phyloP scores from a whole-genome alignment of 2,888 invertebrate species.

The Meiosimyza platycephala region DNA sequence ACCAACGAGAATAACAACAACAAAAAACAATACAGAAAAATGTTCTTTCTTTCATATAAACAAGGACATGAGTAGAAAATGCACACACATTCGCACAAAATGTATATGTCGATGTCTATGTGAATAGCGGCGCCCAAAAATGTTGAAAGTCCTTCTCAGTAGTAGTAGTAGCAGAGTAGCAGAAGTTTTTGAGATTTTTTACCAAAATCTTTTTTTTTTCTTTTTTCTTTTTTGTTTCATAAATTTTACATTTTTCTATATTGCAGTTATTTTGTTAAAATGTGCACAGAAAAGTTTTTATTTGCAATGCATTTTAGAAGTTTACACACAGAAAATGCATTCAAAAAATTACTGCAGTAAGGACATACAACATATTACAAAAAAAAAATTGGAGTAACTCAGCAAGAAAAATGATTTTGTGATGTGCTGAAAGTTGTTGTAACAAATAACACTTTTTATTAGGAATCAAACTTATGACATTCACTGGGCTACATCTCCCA shows the following conservation, averaged over 20 bases:
- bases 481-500: too few species aligned
- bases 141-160: slow-evolving; percentile 12
- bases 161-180: not conserved
- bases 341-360: not conserved
- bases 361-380: too few species aligned
- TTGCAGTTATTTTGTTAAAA: slow-evolving; percentile 4
- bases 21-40: not conserved
- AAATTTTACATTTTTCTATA: not conserved
- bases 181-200: too few species aligned
- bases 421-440: too few species aligned
- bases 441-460: too few species aligned
- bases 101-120: not conserved
- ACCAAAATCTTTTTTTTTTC: not conserved
- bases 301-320: slow-evolving; percentile 2
- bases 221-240: too few species aligned
- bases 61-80: slow-evolving; percentile 16
- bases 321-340: slow-evolving; percentile 8
- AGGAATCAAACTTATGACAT: too few species aligned
- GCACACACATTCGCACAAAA: slow-evolving; percentile 25
- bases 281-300: slow-evolving; percentile 9
- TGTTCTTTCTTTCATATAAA: not conserved
- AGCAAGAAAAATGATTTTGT: too few species aligned
- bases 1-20: slow-evolving; percentile 40
- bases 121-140: slow-evolving; percentile 1
- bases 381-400: too few species aligned